phyloP scores from a whole-genome alignment of 2,113 vertebrate genomes.

The Taxidea taxus region DNA sequence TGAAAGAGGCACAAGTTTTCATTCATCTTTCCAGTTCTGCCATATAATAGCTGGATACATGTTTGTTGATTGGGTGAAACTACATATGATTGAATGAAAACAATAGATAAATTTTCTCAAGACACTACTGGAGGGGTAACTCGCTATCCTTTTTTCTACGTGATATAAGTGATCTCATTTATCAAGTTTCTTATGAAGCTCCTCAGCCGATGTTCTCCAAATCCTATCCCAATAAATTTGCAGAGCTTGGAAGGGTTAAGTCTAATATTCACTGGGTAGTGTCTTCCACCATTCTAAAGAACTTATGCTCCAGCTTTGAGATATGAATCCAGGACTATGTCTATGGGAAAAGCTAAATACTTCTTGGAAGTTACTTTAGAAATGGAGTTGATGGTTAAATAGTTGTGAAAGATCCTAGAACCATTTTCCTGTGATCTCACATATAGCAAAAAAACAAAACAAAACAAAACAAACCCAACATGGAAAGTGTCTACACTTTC shows the following conservation, averaged over 20 bases:
- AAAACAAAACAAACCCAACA: background rate
- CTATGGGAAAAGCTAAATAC: background rate
- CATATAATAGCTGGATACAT: background rate
- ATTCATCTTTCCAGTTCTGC: background rate
- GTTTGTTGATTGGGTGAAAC: background rate
- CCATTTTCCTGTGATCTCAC: background rate
- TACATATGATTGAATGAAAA: background rate
- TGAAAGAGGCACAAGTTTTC: background rate
- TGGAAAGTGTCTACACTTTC: background rate
- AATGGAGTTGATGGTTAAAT: background rate
- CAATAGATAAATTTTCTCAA: background rate
- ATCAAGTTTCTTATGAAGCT: background rate
- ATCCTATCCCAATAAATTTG: background rate
- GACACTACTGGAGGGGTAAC: background rate
- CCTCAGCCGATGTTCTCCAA: background rate
- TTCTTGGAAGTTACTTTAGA: background rate
- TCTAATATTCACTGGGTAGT: background rate
- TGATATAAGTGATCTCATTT: background rate
- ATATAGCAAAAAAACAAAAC: background rate
- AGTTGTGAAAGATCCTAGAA: background rate
- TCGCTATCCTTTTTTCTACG: background rate
- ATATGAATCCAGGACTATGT: background rate
- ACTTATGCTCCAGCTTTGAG: background rate
- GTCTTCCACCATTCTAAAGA: background rate
- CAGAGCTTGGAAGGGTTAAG: background rate